Conservation (phyloP, 64 coral and sea anemone genomes). For the Dendronephthya gigantea region DNA sequence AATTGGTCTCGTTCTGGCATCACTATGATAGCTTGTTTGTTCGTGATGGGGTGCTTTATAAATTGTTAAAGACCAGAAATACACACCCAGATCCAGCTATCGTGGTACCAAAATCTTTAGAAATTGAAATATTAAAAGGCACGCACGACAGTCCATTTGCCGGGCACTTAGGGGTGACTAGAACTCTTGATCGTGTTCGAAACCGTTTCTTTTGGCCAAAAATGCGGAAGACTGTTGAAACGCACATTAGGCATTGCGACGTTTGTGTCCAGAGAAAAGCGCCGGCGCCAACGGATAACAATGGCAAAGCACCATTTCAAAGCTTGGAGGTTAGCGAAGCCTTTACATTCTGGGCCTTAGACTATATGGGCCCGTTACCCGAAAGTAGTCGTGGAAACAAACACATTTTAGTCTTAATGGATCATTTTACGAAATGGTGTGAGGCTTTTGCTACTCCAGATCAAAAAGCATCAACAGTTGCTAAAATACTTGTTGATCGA, state of each 20-base stretch:
- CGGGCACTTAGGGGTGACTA: neutral
- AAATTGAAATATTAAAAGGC: neutral
- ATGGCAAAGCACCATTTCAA: neutral
- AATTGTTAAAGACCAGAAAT: neutral
- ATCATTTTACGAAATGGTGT: neutral
- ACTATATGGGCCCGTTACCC: neutral
- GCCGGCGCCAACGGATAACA: neutral
- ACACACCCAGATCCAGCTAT: neutral
- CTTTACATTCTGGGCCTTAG: neutral
- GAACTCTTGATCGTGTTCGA: neutral
- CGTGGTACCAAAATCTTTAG: neutral
- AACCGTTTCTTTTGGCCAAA: slow-evolving; percentile 1
- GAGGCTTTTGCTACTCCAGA: neutral
- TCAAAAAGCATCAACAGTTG: neutral
- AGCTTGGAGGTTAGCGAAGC: neutral
- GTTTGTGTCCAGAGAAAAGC: no score
- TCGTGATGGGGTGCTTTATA: neutral
- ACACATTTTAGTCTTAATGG: neutral
- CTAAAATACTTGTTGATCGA: neutral
- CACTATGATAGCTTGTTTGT: no score
- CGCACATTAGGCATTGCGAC: neutral
- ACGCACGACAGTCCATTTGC: slow-evolving; percentile 2
- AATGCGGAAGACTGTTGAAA: neutral
- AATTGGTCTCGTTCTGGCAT: no score
- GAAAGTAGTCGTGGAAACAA: neutral